phyloP scores from a whole-genome alignment of 2,797 vertebrate species.

The Amblyraja radiata region DNA sequence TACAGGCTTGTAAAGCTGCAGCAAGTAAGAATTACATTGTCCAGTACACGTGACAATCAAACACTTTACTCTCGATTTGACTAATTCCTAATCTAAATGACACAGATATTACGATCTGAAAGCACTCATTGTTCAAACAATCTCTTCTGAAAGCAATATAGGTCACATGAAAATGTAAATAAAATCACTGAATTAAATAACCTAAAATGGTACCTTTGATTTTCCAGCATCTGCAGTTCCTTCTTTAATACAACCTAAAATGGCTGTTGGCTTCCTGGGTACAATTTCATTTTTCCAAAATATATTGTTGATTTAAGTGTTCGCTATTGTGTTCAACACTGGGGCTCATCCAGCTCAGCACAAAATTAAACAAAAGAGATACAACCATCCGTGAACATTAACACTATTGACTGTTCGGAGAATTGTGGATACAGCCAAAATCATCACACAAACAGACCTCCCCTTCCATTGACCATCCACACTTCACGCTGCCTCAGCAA shows the following conservation, averaged over 20 bases:
- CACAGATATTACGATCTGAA: background rate
- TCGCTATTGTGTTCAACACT: background rate
- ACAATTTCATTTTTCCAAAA: background rate
- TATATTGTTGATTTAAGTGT: background rate
- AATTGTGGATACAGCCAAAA: no score
- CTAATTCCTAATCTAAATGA: no score
- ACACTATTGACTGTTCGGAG: background rate
- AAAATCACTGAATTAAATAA: background rate
- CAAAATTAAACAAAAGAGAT: background rate
- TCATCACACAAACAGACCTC: no score
- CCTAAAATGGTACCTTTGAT: background rate
- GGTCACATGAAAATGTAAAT: background rate
- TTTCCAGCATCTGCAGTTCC: no score
- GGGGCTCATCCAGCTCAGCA: background rate
- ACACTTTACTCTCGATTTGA: no score
- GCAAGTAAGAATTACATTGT: no score
- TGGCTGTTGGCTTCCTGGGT: background rate
- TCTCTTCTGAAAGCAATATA: background rate
- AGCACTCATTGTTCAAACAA: background rate
- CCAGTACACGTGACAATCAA: no score
- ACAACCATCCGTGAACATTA: background rate
- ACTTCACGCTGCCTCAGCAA: no score
- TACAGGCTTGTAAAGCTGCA: no score
- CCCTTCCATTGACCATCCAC: no score
- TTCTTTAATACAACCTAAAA: background rate